Conservation (phyloP, 2,113 vertebrate species). For the Anolis carolinensis region DNA sequence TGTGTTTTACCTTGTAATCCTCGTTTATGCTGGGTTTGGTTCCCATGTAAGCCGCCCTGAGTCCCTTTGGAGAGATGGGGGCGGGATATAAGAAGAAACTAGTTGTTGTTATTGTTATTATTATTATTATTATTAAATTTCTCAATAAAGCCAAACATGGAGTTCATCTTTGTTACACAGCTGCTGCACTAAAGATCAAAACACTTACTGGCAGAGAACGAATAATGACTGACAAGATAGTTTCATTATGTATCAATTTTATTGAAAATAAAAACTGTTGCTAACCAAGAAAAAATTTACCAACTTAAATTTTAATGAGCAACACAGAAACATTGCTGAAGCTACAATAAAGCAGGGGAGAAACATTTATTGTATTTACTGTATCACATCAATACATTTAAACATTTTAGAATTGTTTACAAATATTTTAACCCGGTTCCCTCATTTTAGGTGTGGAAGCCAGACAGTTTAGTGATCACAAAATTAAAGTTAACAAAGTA, state of each 20-base stretch:
- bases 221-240: constrained; percentile 18
- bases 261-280: constrained; percentile 20
- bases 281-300: neutral
- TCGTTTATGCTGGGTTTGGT: too few relatives aligned
- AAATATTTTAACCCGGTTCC: constrained; percentile 50
- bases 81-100: too few relatives aligned
- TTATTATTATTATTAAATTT: too few relatives aligned
- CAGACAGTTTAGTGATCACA: constrained; percentile 63
- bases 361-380: constrained; percentile 67
- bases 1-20: too few relatives aligned
- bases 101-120: too few relatives aligned
- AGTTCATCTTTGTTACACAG: neutral
- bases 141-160: neutral
- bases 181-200: neutral
- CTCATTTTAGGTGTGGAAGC: constrained; percentile 65
- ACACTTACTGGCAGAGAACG: neutral
- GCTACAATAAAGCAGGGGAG: constrained; percentile 55
- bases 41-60: too few relatives aligned
- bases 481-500: constrained; percentile 53
- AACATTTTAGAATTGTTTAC: constrained; percentile 67
- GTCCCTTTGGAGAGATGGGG: too few relatives aligned
- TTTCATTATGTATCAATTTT: constrained; percentile 40
- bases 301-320: constrained; percentile 16
- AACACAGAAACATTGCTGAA: constrained; percentile 21
- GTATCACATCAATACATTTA: constrained; percentile 68